phyloP scores from a whole-genome alignment of 2,113 vertebrate species.

The Coryphaenoides rupestris region DNA sequence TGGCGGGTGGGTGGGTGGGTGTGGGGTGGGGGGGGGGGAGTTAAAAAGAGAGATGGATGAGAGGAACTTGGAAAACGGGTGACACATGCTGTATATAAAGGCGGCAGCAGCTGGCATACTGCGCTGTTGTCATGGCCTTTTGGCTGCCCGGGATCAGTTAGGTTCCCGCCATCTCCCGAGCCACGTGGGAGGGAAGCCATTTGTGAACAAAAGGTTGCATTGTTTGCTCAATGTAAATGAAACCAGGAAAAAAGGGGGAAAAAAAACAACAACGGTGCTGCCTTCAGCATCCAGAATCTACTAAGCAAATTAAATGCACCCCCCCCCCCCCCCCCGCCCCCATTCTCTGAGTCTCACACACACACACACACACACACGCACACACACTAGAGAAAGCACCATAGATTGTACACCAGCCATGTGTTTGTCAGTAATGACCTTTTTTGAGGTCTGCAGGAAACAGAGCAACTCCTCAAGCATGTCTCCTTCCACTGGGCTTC shows the following conservation, averaged over 20 bases:
- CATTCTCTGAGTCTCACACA: neutral
- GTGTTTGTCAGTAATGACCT: neutral
- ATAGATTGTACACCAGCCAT: neutral
- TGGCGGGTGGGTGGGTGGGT: too few relatives aligned
- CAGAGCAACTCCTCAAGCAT: neutral
- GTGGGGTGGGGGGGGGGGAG: constrained; percentile 11
- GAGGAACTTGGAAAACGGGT: constrained; percentile 33
- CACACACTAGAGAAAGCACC: neutral
- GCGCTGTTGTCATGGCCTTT: constrained; percentile 44
- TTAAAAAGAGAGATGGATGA: constrained; percentile 18
- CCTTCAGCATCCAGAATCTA: neutral
- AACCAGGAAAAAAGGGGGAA: neutral
- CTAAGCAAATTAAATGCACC: constrained; percentile 1
- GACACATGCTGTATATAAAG: constrained; percentile 52
- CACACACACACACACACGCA: neutral
- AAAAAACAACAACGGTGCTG: neutral
- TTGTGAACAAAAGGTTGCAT: neutral
- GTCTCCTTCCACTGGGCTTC: neutral
- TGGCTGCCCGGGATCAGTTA: constrained; percentile 28
- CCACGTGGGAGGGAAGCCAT: constrained; percentile 17
- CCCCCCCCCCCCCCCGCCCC: too few relatives aligned
- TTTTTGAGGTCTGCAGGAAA: constrained; percentile 9
- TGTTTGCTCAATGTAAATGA: constrained; percentile 7
- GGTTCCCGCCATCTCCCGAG: constrained; percentile 33
- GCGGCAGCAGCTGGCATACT: constrained; percentile 53